These are phyloP conservation scores for Lithobates pipiens DNA, from an alignment of 2,797 vertebrate genomes.

Conservation along the genomic window DNA sequence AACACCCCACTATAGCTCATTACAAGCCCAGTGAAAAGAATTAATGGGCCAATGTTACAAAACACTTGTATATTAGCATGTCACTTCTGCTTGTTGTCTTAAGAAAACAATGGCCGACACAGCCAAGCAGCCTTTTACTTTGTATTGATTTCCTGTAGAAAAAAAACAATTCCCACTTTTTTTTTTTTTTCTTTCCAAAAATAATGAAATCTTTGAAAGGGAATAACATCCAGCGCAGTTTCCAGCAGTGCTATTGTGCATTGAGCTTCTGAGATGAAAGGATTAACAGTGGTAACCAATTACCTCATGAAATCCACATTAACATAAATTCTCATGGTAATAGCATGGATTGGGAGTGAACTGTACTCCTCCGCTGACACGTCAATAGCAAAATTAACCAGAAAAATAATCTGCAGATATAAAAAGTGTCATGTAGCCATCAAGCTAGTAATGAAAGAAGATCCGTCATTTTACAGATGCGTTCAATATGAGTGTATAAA, in stretches of 20 bases:
- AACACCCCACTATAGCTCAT: not conserved
- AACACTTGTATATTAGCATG: conserved; percentile 43
- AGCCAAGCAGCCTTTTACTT: conserved; percentile 21
- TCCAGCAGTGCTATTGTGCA: conserved; percentile 46
- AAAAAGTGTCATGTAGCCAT: not conserved
- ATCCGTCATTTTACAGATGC: not conserved
- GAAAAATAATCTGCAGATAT: not conserved
- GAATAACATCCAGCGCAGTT: conserved; percentile 35
- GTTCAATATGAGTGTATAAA: not conserved
- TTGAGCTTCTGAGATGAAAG: conserved; percentile 36
- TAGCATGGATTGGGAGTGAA: conserved; percentile 19
- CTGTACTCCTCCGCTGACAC: conserved; percentile 11
- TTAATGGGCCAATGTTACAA: conserved; percentile 36
- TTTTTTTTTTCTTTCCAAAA: conserved; percentile 31
- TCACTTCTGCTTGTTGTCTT: conserved; percentile 36
- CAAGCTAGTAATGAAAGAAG: not conserved
- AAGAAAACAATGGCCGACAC: conserved; percentile 8
- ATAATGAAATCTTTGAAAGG: conserved; percentile 42
- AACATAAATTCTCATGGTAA: conserved; percentile 45
- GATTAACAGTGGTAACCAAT: conserved; percentile 51
- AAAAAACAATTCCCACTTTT: conserved; percentile 22
- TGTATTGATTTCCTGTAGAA: conserved; percentile 57
- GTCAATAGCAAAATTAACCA: not conserved
- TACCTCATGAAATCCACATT: conserved; percentile 49
- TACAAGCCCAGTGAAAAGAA: conserved; percentile 32